phyloP scores from a whole-genome alignment of 2,888 invertebrate species.

The Ichneumon xanthorius region DNA sequence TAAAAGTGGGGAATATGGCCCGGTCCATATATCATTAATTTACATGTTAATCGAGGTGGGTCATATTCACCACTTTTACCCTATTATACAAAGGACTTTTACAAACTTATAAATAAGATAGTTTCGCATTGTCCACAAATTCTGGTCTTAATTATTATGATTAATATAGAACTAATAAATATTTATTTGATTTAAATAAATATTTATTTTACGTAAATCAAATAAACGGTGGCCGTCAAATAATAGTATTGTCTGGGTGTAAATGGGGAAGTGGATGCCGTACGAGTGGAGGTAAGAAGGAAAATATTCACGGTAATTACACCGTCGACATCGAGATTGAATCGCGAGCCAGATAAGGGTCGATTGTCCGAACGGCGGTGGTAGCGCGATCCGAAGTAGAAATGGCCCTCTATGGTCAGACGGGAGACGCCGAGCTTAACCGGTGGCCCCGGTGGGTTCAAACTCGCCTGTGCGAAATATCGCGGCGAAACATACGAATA shows the following conservation, averaged over 20 bases:
- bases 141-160: no score
- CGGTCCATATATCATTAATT: no score
- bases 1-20: no score
- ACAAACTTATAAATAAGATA: no score
- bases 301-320: neutral
- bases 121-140: no score
- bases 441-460: slow-evolving; percentile 39
- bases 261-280: neutral
- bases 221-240: no score
- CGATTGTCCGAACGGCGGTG: neutral
- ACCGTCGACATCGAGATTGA: neutral
- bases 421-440: neutral
- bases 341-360: neutral
- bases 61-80: no score
- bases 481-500: slow-evolving; percentile 29
- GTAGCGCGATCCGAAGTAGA: slow-evolving; percentile 23
- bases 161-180: neutral
- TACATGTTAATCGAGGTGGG: no score
- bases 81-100: no score
- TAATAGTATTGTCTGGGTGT: neutral
- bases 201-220: no score
- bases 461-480: slow-evolving; percentile 48
- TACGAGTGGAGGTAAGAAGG: neutral
- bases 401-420: slow-evolving; percentile 49
- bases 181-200: no score